Base-by-base conservation (phyloP, 2,797 vertebrate species). In the Xiphophorus birchmanni region DNA sequence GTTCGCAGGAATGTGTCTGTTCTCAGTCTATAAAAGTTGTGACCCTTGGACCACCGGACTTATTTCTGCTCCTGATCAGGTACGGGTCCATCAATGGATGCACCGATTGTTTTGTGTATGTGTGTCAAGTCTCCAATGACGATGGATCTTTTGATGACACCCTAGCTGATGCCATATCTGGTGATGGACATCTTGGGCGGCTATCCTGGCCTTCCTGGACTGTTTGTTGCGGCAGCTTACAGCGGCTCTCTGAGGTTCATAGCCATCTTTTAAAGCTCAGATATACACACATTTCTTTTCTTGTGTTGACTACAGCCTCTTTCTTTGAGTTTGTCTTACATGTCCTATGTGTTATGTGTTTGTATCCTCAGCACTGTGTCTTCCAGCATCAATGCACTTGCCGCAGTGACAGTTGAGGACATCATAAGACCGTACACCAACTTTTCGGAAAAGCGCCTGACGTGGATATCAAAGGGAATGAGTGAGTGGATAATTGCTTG, bases 361-460 rank as follows among this genome's bases (percentile, higher is more conserved):
- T 5, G 35, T 54, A 44, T 23, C 76, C 80, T 6, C 86, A 99
- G 98, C 93, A 99, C 98, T 0, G 97, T 98, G 88, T 99, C 98
- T 26, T 99, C 98, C 91, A 98, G 98, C 87, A 97, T 99, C 86
- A 99, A 97, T 35, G 97, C 98, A 18, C 89, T 99, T 86, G 96
- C 97, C 77, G 96, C 98, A 0, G 98, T 99, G 45, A 98, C 97
- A 0, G 93, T 98, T 0, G 96, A 98, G 93, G 98, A 99, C 78
- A 88, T 99, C 60, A 91, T 99, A 80, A 97, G 90, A 88, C 97
- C 98, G 0, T 45, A 90, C 90, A 93, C 94, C 76, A 94, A 90
- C 0, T 90, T 97, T 74, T 96, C 97, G 74, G 97, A 99, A 87
- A 96, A 88, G 81, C 93, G 96, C 40, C 89, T 99, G 65, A 96